Percentiles rank a stretch among this genome's conserved stretches.
Evolutionary conservation across 2,113 vertebrate genomes (phyloP).

Genomic region (Peromyscus leucopus): DNA sequence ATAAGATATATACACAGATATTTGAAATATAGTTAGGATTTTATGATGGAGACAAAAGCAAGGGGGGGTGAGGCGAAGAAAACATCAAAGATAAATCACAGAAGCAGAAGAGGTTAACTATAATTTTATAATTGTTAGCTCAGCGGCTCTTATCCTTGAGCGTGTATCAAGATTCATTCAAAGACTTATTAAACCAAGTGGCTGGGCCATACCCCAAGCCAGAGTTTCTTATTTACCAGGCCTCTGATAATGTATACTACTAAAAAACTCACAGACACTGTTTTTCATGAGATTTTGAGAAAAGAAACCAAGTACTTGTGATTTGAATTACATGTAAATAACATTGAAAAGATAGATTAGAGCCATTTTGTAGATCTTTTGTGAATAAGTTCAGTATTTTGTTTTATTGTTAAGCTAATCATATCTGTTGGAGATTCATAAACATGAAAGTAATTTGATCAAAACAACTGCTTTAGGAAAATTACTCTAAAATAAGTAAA

Average conservation of each 20-base stretch:
- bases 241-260: background rate
- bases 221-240: background rate
- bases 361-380: background rate
- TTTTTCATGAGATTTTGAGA: slow-evolving; percentile 13
- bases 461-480: slow-evolving; percentile 45
- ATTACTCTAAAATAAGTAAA: slow-evolving; percentile 36
- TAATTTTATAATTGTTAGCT: background rate
- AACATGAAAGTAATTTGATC: slow-evolving; percentile 45
- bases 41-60: background rate
- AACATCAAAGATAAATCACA: background rate
- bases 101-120: background rate
- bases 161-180: background rate
- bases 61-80: background rate
- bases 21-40: slow-evolving; percentile 49
- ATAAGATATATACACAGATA: slow-evolving; percentile 19
- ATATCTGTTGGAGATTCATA: background rate
- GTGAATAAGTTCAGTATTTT: slow-evolving; percentile 46
- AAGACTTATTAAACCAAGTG: background rate
- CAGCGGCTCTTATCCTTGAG: background rate
- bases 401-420: background rate
- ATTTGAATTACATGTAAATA: background rate
- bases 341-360: background rate
- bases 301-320: background rate
- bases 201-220: background rate
- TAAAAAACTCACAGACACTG: background rate